phyloP scores from a whole-genome alignment of 2,797 vertebrate genomes.

The Gymnoscopelus braueri region DNA sequence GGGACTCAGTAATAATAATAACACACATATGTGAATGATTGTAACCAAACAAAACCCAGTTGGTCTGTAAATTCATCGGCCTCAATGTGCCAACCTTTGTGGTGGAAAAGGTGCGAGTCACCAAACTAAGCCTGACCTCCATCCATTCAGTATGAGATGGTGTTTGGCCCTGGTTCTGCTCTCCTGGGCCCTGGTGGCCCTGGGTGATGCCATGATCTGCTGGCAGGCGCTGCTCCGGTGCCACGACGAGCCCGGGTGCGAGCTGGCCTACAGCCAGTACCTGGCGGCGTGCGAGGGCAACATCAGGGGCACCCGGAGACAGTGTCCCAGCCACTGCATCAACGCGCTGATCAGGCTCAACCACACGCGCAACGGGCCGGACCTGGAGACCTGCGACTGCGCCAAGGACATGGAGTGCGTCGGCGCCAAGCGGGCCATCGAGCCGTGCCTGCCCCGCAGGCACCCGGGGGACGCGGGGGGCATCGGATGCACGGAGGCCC shows the following conservation, averaged over 20 bases:
- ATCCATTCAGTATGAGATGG: constrained; percentile 75
- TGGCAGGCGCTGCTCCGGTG: constrained; percentile 84
- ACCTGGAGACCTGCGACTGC: constrained; percentile 84
- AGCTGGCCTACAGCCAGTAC: constrained; percentile 82
- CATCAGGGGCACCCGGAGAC: constrained; percentile 67
- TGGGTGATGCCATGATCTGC: constrained; percentile 76
- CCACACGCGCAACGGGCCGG: constrained; percentile 77
- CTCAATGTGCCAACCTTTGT: constrained; percentile 47
- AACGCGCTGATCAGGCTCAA: constrained; percentile 82
- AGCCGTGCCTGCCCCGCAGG: constrained; percentile 81
- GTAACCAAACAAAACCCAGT: too few species aligned
- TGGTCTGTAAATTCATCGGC: constrained; percentile 6
- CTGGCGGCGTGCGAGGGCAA: constrained; percentile 79
- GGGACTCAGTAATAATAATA: background rate
- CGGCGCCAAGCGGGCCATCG: constrained; percentile 76
- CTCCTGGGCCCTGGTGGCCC: constrained; percentile 68
- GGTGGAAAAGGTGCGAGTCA: constrained; percentile 58
- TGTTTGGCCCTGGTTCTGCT: constrained; percentile 68
- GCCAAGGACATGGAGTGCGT: constrained; percentile 75
- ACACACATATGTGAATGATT: constrained; percentile 16
- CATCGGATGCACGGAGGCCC: constrained; percentile 84
- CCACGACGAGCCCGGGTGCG: constrained; percentile 81
- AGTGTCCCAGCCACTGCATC: constrained; percentile 86
- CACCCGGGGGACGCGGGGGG: constrained; percentile 72
- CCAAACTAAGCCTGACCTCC: constrained; percentile 39